Evolutionary conservation across 1,140 invertebrate species (phyloP).

Genomic region (Halotydeus destructor): DNA sequence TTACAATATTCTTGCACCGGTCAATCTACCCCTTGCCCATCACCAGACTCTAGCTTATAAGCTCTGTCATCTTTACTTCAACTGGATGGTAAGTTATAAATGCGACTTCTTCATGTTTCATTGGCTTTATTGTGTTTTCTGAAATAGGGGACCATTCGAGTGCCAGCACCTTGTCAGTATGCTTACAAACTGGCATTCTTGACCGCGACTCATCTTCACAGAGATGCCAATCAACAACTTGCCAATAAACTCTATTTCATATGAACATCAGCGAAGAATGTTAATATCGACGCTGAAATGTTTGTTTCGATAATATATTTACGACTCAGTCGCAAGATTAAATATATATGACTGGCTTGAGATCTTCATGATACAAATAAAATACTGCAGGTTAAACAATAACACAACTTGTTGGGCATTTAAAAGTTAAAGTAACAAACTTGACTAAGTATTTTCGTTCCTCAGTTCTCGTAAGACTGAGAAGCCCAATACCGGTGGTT

Average conservation of each 20-base stretch:
- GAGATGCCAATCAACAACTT: not conserved
- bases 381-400: too few species aligned
- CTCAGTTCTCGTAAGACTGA: too few species aligned
- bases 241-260: not conserved
- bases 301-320: too few species aligned
- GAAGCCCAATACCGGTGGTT: too few species aligned
- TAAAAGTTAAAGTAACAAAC: too few species aligned
- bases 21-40: slow-evolving; percentile 36
- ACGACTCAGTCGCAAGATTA: too few species aligned
- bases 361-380: too few species aligned
- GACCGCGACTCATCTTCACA: slow-evolving; percentile 39
- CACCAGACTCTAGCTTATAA: slow-evolving; percentile 56
- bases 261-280: too few species aligned
- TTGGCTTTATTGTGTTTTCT: slow-evolving; percentile 10
- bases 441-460: too few species aligned
- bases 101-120: not conserved
- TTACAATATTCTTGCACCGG: slow-evolving; percentile 47
- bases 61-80: slow-evolving; percentile 59
- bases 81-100: slow-evolving; percentile 34
- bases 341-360: too few species aligned
- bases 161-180: slow-evolving; percentile 65
- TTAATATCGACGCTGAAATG: too few species aligned
- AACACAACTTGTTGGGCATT: too few species aligned
- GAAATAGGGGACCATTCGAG: slow-evolving; percentile 45
- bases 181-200: slow-evolving; percentile 66